Evolutionary conservation across 2,113 vertebrate species (phyloP), one percentile per base, ranked within the genome.

Genomic region (Actinemys pallida): DNA sequence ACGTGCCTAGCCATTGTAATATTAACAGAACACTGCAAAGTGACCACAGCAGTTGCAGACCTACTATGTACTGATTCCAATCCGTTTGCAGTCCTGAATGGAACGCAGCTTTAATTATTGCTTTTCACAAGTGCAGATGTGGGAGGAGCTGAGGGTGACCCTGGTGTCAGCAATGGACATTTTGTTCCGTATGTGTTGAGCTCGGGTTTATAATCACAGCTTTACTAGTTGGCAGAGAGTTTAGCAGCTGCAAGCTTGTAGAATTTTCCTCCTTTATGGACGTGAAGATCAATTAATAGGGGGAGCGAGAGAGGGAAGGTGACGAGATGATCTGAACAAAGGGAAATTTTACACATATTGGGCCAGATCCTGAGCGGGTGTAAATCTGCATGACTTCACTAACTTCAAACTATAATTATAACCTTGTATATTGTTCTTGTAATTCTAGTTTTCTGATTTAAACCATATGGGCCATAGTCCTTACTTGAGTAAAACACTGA

Each of bases 141-240:
- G 0, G 3, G 47, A 79, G 56, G 62, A 88, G 91, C 65, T 42
- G 53, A 86, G 75, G 52, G 79, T 31, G 0, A 89, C 92, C 95
- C 90, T 87, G 80, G 14, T 88, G 94, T 88, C 84, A 85, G 92
- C 49, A 0, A 90, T 3, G 3, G 95, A 72, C 35, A 1, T 90
- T 92, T 27, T 62, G 42, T 29, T 92, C 84, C 78, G 54, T 2
- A 8, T 12, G 2, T 3, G 1, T 92, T 49, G 56, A 90, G 85
- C 92, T 90, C 80, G 84, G 81, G 83, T 91, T 87, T 95, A 53
- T 98, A 96, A 97, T 98, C 98, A 96, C 93, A 89, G 81, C 96
- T 96, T 81, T 0, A 35, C 75, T 92, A 49, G 90, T 98, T 94
- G 86, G 90, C 80, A 89, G 13, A 91, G 79, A 82, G 83, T 93